Conservation (phyloP, 2,113 vertebrate genomes). For the Petrocephalus microphthalmus region DNA sequence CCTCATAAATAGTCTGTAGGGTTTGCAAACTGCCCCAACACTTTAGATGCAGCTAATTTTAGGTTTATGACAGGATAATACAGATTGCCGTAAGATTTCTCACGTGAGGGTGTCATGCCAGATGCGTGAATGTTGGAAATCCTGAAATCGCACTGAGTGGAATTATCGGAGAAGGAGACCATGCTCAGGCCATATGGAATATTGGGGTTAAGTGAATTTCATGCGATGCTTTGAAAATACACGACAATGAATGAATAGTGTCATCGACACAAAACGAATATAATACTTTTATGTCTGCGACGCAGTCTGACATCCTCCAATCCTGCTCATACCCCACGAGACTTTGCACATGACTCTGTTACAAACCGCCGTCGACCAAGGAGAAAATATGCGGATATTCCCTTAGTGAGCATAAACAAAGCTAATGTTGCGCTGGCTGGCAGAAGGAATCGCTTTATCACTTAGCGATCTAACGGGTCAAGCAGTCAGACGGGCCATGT, state of each 20-base stretch:
- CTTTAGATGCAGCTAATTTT: neutral
- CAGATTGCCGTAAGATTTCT: neutral
- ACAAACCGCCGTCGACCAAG: slow-evolving; percentile 39
- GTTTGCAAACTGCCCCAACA: neutral
- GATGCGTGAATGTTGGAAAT: neutral
- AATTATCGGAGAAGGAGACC: neutral
- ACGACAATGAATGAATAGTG: too few species aligned
- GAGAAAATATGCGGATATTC: slow-evolving; percentile 43
- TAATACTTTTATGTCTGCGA: neutral
- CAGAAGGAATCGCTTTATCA: slow-evolving; percentile 50
- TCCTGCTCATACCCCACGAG: neutral
- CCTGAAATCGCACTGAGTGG: neutral
- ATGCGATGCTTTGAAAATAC: neutral
- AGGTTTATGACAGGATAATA: neutral
- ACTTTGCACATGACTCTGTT: slow-evolving; percentile 14
- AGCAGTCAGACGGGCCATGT: slow-evolving; percentile 40
- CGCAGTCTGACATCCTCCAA: neutral
- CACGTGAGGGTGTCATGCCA: neutral
- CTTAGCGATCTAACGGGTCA: slow-evolving; percentile 54
- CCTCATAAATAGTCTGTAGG: neutral
- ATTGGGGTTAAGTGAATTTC: neutral
- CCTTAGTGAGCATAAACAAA: slow-evolving; percentile 58
- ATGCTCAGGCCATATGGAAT: too few species aligned
- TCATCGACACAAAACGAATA: neutral
- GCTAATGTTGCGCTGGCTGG: slow-evolving; percentile 58